A percentile compares a stretch with the other conserved stretches of the same genome.
Evolutionary conservation across 2,797 vertebrate genomes (phyloP).

Genomic region (Myotis myotis): DNA sequence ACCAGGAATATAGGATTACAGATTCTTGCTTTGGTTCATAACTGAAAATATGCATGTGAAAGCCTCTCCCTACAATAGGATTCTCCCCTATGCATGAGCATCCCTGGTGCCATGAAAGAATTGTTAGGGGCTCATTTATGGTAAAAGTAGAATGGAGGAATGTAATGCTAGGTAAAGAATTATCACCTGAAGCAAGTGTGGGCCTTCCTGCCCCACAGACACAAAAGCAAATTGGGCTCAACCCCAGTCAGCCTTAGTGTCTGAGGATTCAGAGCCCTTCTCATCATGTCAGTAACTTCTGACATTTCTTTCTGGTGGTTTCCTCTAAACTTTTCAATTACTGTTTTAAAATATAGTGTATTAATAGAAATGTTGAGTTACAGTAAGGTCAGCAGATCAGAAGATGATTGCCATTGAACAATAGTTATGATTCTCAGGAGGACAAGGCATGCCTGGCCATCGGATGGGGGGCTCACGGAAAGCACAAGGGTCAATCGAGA

Average conservation of each 20-base stretch:
- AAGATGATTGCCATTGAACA: neutral
- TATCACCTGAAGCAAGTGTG: neutral
- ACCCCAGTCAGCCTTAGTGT: too few species aligned
- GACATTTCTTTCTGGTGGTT: neutral
- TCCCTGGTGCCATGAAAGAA: neutral
- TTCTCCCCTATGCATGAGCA: neutral
- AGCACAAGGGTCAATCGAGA: neutral
- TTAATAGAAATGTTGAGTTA: neutral
- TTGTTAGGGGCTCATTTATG: neutral
- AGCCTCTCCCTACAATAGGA: neutral
- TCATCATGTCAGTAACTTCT: neutral
- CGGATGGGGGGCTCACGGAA: rapidly evolving
- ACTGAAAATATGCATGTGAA: neutral
- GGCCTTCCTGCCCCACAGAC: neutral
- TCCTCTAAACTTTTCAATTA: neutral
- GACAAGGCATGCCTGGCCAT: too few species aligned
- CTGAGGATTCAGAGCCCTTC: neutral
- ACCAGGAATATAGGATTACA: neutral
- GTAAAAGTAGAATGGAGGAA: neutral
- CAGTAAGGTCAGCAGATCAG: neutral
- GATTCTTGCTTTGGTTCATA: neutral
- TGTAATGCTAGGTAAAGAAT: neutral
- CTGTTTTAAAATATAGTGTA: neutral
- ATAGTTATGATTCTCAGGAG: neutral
- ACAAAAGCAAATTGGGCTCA: neutral